Evolutionary conservation across 2,113 vertebrate genomes (phyloP).

Genomic region (Mobula birostris): DNA sequence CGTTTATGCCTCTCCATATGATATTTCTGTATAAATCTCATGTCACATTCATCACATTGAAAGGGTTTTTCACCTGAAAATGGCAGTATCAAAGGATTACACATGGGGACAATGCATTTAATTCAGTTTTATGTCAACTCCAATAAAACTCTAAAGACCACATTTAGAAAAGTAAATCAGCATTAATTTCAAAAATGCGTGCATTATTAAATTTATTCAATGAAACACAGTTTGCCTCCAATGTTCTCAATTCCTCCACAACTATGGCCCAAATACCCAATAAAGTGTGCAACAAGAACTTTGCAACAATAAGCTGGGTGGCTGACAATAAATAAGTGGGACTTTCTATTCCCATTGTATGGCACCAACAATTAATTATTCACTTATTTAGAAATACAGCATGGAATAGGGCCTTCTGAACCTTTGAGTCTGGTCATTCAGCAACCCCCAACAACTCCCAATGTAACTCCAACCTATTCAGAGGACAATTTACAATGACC

Average conservation of each 20-base stretch:
- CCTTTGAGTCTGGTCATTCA: too few species aligned
- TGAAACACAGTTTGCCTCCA: not conserved
- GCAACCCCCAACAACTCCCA: too few species aligned
- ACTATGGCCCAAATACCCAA: not conserved
- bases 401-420: too few species aligned
- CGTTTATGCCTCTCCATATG: constrained; percentile 99
- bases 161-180: not conserved
- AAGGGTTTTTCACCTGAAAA: constrained; percentile 92
- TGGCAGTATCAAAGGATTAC: not conserved
- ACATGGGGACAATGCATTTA: not conserved
- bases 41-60: constrained; percentile 94
- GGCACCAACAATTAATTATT: not conserved
- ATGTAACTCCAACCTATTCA: too few species aligned
- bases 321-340: not conserved
- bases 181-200: not conserved
- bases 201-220: not conserved
- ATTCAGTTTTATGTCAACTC: not conserved
- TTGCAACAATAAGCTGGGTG: not conserved
- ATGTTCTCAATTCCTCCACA: not conserved
- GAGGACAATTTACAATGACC: too few species aligned
- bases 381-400: too few species aligned
- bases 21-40: constrained; percentile 98
- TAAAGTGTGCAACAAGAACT: not conserved
- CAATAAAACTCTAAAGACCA: not conserved
- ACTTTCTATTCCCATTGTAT: not conserved